A percentile compares a stretch with the other conserved stretches of the same genome.
Conservation (phyloP, 2,888 invertebrate genomes). For the Malthinus flaveolus region DNA sequence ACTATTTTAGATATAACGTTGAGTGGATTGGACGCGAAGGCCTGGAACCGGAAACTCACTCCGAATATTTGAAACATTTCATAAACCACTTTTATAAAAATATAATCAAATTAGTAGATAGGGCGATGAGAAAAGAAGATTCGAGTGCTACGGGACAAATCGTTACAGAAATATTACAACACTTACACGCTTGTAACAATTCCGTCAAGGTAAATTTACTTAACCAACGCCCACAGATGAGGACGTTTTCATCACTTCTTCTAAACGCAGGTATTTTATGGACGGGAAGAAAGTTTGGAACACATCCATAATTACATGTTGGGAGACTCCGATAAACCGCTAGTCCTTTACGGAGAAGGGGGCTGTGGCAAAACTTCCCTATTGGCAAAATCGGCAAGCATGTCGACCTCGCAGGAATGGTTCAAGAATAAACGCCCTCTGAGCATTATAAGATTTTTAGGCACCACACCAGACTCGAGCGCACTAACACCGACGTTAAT, state of each 20-base stretch:
- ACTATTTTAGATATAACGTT: slow-evolving; percentile 75
- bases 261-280: slow-evolving; percentile 88
- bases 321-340: slow-evolving; percentile 82
- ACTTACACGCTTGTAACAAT: slow-evolving; percentile 93
- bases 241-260: not conserved
- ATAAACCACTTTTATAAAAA: slow-evolving; percentile 93
- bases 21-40: slow-evolving; percentile 98
- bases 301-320: slow-evolving; percentile 82
- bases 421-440: slow-evolving; percentile 77
- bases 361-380: slow-evolving; percentile 98
- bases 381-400: slow-evolving; percentile 87
- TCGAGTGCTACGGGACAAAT: slow-evolving; percentile 92
- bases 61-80: slow-evolving; percentile 92
- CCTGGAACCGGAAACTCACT: slow-evolving; percentile 87
- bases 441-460: slow-evolving; percentile 88
- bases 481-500: slow-evolving; percentile 92
- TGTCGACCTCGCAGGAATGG: slow-evolving; percentile 72
- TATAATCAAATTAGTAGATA: slow-evolving; percentile 88
- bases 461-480: slow-evolving; percentile 96
- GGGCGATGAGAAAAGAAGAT: slow-evolving; percentile 95
- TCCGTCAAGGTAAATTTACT: slow-evolving; percentile 71
- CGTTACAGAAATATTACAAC: slow-evolving; percentile 91
- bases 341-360: slow-evolving; percentile 92
- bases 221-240: not conserved
- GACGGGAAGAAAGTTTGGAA: slow-evolving; percentile 82